These are phyloP conservation scores for Epinephelus moara DNA, from an alignment of 2,113 vertebrate genomes.

Conservation along the genomic window DNA sequence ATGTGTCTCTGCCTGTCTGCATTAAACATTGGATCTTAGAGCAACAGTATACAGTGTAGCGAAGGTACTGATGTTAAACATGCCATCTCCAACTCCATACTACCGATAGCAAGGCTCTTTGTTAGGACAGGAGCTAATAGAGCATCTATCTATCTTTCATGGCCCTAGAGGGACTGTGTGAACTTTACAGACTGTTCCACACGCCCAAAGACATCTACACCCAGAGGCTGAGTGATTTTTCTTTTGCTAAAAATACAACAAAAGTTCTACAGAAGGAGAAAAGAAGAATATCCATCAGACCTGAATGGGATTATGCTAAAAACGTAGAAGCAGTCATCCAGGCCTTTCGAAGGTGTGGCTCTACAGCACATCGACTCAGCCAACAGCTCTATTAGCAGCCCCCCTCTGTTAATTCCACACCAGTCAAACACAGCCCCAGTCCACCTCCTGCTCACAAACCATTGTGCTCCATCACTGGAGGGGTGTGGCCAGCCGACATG, in stretches of 20 bases:
- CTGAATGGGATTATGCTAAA: not conserved
- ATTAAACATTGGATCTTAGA: slow-evolving; percentile 26
- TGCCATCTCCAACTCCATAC: not conserved
- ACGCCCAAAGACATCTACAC: not conserved
- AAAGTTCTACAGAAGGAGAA: not conserved
- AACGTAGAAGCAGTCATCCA: slow-evolving; percentile 9
- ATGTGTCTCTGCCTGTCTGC: slow-evolving; percentile 39
- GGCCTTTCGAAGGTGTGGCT: not conserved
- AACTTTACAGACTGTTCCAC: slow-evolving; percentile 21
- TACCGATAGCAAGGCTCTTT: slow-evolving; percentile 16
- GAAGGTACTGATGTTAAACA: not conserved
- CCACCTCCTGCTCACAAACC: slow-evolving; percentile 58
- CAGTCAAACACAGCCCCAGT: slow-evolving; percentile 53
- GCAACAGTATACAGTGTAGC: not conserved
- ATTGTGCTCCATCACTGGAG: slow-evolving; percentile 71
- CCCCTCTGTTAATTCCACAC: slow-evolving; percentile 27
- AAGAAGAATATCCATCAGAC: not conserved
- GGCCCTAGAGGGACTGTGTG: not conserved
- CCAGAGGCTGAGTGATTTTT: not conserved
- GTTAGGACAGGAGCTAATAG: not conserved
- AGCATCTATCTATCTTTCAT: not conserved
- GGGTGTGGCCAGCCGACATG: slow-evolving; percentile 67
- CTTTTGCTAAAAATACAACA: slow-evolving; percentile 19
- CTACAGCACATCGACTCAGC: not conserved
- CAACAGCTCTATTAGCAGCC: slow-evolving; percentile 41